These are phyloP conservation scores for Melinaea menophilus DNA, from an alignment of 2,888 invertebrate genomes.

Conservation along the genomic window DNA sequence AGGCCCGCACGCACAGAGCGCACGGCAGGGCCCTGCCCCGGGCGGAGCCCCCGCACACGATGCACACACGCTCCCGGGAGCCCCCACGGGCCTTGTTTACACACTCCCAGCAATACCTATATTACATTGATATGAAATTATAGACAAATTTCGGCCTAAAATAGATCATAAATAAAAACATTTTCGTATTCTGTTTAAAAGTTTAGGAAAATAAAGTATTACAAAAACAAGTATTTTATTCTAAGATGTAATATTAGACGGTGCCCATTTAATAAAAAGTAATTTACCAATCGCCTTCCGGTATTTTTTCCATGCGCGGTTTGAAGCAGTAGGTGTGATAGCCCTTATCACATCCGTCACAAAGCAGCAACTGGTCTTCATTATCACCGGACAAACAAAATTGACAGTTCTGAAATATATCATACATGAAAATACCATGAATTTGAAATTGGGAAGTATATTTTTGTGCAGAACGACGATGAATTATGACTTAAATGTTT, in stretches of 20 bases:
- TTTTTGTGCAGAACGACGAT: too few species aligned
- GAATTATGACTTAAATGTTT: too few species aligned
- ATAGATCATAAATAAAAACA: background rate
- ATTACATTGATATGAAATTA: background rate
- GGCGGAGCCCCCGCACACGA: slow-evolving; percentile 78
- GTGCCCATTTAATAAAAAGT: background rate
- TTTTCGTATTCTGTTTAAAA: background rate
- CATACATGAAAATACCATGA: background rate
- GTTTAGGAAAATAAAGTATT: background rate
- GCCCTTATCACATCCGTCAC: slow-evolving; percentile 98
- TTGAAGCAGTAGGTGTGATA: slow-evolving; percentile 99
- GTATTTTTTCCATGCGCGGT: slow-evolving; percentile 96
- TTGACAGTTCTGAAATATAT: slow-evolving; percentile 90
- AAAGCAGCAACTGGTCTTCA: slow-evolving; percentile 94
- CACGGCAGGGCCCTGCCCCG: slow-evolving; percentile 85
- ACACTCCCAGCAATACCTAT: slow-evolving; percentile 96
- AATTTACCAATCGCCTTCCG: slow-evolving; percentile 97
- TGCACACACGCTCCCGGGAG: slow-evolving; percentile 96
- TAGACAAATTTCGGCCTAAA: background rate
- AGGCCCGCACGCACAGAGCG: slow-evolving; percentile 93
- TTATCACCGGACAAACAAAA: slow-evolving; percentile 98
- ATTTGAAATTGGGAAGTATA: background rate
- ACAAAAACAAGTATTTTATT: too few species aligned
- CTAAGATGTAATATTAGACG: background rate
- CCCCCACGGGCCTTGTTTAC: slow-evolving; percentile 95